Evolutionary conservation across 2,113 vertebrate species (phyloP), one percentile per base, ranked within the genome.

Genomic region (Micronycteris hirsuta): DNA sequence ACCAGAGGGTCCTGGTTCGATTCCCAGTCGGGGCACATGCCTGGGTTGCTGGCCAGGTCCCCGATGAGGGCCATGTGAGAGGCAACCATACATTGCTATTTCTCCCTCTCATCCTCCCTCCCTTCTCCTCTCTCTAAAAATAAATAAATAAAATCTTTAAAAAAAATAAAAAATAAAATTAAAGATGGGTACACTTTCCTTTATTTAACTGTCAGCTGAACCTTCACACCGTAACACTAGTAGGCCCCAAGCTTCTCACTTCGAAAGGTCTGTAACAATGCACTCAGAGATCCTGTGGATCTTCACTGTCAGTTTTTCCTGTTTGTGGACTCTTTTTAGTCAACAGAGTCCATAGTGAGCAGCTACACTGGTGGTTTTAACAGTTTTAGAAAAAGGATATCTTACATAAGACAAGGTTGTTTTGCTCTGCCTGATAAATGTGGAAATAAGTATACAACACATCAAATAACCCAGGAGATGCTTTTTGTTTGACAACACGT

Each of bases 401-500:
- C n/a, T 89, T 74, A 20, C 41, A 49, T 58, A 80, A 71, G 22
- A 4, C 4, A 12, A 93, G 86, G 58, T 90, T 87, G 76, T 77
- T 93, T 70, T 94, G 33, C 36, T 71, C 41, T 73, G 68, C 38
- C 36, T 61, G 65, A 81, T 71, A 67, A 93, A 67, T 33, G 61
- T 70, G 36, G 38, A 84, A 84, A 90, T 26, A 74, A 77, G 82
- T 77, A 26, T 86, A 74, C 86, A 82, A 80, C 81, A 17, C 1
- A 26, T 89, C 67, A 86, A 81, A 73, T 63, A 73, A 9, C 36
- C 80, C n/a, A n/a, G 74, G 81, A 67, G 76, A 86, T 74, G 26
- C 13, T 86, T 92, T 94, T 77, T 91, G 74, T 85, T 92, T 93
- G 84, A 88, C 47, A 87, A 82, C 47, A 93, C 87, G 94, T 95